These are phyloP conservation scores for Upupa epops DNA, from an alignment of 2,113 vertebrate genomes.

Conservation along the genomic window DNA sequence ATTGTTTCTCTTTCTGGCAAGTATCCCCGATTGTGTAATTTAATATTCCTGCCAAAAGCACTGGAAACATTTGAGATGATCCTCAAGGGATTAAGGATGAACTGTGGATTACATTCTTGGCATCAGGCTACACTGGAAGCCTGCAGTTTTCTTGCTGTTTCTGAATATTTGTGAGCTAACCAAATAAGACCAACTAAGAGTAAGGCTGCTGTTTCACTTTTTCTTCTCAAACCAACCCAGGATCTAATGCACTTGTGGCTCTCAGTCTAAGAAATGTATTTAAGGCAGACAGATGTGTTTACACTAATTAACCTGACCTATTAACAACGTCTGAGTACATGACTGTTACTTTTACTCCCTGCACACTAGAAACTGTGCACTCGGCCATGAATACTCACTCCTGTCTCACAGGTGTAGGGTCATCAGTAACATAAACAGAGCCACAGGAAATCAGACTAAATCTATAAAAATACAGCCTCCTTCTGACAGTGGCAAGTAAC, in stretches of 20 bases:
- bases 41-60: conserved; percentile 48
- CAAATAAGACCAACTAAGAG: conserved; percentile 6
- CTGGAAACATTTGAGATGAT: conserved; percentile 46
- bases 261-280: not conserved
- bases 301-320: not conserved
- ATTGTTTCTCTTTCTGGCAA: conserved; percentile 22
- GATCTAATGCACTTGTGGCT: not conserved
- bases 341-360: not conserved
- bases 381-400: not conserved
- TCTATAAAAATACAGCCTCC: not conserved
- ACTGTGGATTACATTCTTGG: conserved; percentile 45
- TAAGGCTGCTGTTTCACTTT: not conserved
- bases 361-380: not conserved
- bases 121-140: not conserved
- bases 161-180: conserved; percentile 9
- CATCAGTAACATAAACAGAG: not conserved
- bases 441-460: not conserved
- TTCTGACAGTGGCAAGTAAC: not conserved
- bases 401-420: not conserved
- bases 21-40: conserved; percentile 39
- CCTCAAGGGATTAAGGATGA: conserved; percentile 40
- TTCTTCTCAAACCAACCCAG: not conserved
- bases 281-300: not conserved
- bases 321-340: not conserved
- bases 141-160: conserved; percentile 13